phyloP scores from a whole-genome alignment of 2,888 invertebrate genomes.

The Melinopterus prodromus region DNA sequence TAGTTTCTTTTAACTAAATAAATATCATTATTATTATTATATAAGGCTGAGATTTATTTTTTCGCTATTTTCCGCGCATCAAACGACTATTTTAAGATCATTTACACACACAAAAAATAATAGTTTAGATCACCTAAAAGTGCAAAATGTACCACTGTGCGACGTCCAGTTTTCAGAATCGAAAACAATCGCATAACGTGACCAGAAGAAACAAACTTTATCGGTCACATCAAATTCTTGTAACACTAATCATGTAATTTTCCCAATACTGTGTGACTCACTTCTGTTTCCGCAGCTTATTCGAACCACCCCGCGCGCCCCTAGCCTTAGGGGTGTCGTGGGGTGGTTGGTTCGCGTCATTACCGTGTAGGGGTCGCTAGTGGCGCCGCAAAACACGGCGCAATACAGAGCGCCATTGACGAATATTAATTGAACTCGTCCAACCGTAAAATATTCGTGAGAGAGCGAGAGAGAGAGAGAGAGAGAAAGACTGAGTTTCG shows the following conservation, averaged over 20 bases:
- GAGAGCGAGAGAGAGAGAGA: background rate
- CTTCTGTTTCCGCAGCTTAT: slow-evolving; percentile 32
- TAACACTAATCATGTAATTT: slow-evolving; percentile 26
- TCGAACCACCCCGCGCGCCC: slow-evolving; percentile 27
- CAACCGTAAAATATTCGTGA: slow-evolving; percentile 23
- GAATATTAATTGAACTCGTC: slow-evolving; percentile 29
- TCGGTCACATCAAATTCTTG: background rate
- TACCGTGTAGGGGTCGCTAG: slow-evolving; percentile 23
- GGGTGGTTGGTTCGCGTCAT: background rate
- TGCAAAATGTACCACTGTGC: background rate
- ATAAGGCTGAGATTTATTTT: no score
- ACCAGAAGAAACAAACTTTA: background rate
- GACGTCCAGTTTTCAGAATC: background rate
- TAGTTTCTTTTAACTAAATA: no score
- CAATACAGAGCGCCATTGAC: slow-evolving; percentile 28
- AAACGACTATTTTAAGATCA: no score
- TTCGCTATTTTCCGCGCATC: no score
- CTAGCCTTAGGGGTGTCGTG: background rate
- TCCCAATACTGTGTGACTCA: slow-evolving; percentile 32
- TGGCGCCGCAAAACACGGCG: background rate
- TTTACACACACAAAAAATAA: no score
- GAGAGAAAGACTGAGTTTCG: background rate
- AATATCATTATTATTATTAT: no score
- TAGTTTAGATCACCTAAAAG: background rate
- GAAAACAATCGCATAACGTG: background rate